phyloP scores from a whole-genome alignment of 2,113 vertebrate species.

The Pelvicachromis taeniatus region DNA sequence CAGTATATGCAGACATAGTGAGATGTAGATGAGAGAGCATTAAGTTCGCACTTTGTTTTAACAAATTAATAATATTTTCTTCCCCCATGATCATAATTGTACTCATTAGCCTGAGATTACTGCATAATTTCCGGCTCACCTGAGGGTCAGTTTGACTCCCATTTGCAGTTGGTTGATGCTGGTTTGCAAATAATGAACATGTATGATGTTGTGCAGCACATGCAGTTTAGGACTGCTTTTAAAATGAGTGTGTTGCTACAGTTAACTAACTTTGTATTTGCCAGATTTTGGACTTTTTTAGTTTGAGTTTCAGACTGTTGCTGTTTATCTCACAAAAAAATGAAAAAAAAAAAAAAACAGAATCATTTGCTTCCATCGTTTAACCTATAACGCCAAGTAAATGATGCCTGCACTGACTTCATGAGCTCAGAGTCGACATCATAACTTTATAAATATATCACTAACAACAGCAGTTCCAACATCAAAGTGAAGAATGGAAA shows the following conservation, averaged over 20 bases:
- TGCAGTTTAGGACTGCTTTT: background rate
- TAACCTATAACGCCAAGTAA: background rate
- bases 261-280: background rate
- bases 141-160: background rate
- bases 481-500: constrained; percentile 39
- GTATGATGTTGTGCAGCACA: background rate
- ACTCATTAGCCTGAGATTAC: background rate
- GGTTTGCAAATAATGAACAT: background rate
- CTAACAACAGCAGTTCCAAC: constrained; percentile 22
- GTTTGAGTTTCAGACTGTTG: background rate
- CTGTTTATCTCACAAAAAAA: background rate
- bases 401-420: background rate
- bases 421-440: background rate
- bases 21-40: background rate
- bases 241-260: background rate
- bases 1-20: background rate
- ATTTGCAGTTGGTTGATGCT: background rate
- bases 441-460: background rate
- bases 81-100: background rate
- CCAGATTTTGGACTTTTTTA: background rate
- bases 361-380: background rate
- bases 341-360: background rate
- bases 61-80: background rate
- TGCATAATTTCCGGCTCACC: background rate
- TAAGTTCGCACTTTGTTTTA: background rate